Percentiles rank a stretch among this genome's conserved stretches.
Evolutionary conservation across 1,140 invertebrate genomes (phyloP).

Genomic region (Papilio aristodemus): DNA sequence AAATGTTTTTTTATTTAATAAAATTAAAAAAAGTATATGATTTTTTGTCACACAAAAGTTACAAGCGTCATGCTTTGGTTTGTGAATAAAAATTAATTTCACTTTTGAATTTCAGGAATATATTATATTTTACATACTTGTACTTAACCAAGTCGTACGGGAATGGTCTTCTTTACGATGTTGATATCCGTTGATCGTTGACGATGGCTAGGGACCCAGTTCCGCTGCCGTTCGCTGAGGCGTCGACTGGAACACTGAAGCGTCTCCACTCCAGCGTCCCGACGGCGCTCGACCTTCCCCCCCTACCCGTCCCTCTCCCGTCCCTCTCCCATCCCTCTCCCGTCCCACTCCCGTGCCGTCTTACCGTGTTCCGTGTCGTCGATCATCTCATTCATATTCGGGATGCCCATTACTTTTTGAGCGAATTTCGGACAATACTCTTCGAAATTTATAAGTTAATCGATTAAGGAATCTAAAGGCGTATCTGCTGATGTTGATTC

Average conservation of each 20-base stretch:
- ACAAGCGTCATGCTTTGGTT: neutral
- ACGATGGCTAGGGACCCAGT: neutral
- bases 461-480: neutral
- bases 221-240: neutral
- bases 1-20: too few species aligned
- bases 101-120: neutral
- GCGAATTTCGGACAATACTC: neutral
- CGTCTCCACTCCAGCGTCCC: conserved; percentile 19
- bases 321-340: neutral
- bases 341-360: neutral
- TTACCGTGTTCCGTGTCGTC: conserved; percentile 11
- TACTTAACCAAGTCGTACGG: neutral
- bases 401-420: neutral
- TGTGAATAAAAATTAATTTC: neutral
- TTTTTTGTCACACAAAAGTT: neutral
- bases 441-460: neutral
- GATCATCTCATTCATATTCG: conserved; percentile 27
- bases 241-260: conserved; percentile 19
- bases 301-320: too few species aligned
- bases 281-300: conserved; percentile 13
- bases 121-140: conserved; percentile 16
- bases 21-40: too few species aligned
- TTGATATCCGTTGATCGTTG: neutral
- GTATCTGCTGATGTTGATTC: too few species aligned
- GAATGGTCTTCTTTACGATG: conserved; percentile 1